Conservation (phyloP, 2,888 invertebrate species). For the Eupithecia tripunctaria region DNA sequence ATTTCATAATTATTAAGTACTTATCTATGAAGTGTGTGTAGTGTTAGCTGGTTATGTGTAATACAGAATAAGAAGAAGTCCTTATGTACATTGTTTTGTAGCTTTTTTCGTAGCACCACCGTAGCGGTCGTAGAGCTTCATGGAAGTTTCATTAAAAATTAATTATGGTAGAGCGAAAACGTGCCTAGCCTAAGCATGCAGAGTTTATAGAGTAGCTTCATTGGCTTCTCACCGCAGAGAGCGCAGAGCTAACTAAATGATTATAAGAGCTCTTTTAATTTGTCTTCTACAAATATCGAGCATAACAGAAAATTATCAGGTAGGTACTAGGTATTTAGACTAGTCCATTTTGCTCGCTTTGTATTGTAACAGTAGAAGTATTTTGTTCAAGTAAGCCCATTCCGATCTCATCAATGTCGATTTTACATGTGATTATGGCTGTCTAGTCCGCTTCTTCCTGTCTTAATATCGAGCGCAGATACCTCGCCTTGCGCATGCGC, state of each 20-base stretch:
- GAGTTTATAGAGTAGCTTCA: background rate
- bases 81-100: no score
- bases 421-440: background rate
- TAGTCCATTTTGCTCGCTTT: background rate
- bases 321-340: background rate
- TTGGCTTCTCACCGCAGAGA: background rate
- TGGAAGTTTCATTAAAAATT: background rate
- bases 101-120: constrained; percentile 9
- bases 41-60: no score
- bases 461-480: constrained; percentile 51
- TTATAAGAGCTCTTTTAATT: background rate
- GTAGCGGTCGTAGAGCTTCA: constrained; percentile 17
- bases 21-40: no score
- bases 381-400: background rate
- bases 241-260: background rate
- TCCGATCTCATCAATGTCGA: background rate
- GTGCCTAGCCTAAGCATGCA: background rate
- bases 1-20: no score
- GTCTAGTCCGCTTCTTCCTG: background rate
- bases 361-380: background rate
- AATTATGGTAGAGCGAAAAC: background rate
- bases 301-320: background rate
- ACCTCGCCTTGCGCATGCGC: constrained; percentile 61
- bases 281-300: background rate
- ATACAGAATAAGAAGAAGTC: background rate